phyloP scores from a whole-genome alignment of 2,797 vertebrate genomes.

The Acrocephalus scirpaceus region DNA sequence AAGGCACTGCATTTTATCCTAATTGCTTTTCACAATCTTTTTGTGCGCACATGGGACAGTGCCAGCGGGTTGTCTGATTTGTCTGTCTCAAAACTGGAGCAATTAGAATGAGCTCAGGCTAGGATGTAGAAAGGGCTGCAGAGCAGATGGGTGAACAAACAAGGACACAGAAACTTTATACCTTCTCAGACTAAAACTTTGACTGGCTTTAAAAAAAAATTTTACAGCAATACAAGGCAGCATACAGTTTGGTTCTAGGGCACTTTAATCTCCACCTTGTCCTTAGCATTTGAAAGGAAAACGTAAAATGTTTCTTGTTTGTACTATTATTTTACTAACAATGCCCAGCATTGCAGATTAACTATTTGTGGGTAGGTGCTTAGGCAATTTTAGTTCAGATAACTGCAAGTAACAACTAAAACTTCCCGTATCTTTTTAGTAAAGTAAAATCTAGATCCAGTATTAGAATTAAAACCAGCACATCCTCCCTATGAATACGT shows the following conservation, averaged over 20 bases:
- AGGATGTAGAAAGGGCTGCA: conserved; percentile 23
- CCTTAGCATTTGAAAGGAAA: conserved; percentile 55
- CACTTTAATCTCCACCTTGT: conserved; percentile 2
- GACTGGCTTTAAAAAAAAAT: background rate
- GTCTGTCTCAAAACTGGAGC: conserved; percentile 51
- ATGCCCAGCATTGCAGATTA: conserved; percentile 2
- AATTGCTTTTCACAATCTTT: conserved; percentile 61
- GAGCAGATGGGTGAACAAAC: conserved; percentile 61
- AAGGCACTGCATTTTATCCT: conserved; percentile 35
- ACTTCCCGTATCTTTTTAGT: background rate
- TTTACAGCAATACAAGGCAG: background rate
- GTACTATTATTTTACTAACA: background rate
- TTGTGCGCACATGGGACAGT: conserved; percentile 39
- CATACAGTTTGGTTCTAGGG: background rate
- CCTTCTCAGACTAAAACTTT: conserved; percentile 4
- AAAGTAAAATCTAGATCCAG: background rate
- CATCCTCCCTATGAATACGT: background rate
- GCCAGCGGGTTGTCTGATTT: conserved; percentile 53
- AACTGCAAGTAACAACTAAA: background rate
- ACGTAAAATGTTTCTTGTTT: conserved; percentile 13
- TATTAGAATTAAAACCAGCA: background rate
- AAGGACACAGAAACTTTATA: conserved; percentile 31
- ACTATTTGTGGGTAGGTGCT: conserved; percentile 1
- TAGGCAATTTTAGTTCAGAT: background rate
- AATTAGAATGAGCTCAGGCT: conserved; percentile 39